Conservation (phyloP, 2,797 vertebrate species). For the Bradypodion pumilum region DNA sequence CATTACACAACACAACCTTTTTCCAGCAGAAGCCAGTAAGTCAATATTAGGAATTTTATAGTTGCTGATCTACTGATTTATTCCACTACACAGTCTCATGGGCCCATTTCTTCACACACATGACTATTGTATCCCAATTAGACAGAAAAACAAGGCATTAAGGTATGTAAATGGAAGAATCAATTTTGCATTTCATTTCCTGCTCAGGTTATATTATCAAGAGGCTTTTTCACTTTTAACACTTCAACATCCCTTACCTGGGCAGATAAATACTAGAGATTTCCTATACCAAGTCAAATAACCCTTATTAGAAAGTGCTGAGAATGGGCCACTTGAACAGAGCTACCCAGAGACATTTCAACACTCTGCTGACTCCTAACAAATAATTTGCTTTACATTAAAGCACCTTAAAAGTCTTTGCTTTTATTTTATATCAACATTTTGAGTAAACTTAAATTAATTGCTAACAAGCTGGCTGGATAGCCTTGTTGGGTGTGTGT, state of each 20-base stretch:
- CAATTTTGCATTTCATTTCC: background rate
- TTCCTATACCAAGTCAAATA: no score
- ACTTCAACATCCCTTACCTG: background rate
- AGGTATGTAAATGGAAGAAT: background rate
- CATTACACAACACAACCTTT: background rate
- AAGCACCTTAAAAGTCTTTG: no score
- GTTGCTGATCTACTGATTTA: no score
- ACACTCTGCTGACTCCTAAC: no score
- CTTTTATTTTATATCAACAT: no score
- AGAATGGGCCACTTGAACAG: no score
- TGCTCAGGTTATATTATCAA: background rate
- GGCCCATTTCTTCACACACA: background rate
- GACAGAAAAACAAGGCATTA: background rate
- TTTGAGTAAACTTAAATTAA: no score
- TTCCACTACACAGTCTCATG: background rate
- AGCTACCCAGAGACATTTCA: no score
- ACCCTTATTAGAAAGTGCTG: no score
- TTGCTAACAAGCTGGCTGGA: no score
- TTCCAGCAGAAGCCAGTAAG: background rate
- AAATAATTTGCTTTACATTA: no score
- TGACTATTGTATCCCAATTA: constrained; percentile 3
- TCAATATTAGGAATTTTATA: background rate
- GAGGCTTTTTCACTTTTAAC: background rate
- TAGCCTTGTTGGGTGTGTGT: no score
- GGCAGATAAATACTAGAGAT: background rate